Percentiles rank a stretch among this genome's conserved stretches.
Evolutionary conservation across 2,113 vertebrate species (phyloP).

Genomic region (Zosterops borbonicus): DNA sequence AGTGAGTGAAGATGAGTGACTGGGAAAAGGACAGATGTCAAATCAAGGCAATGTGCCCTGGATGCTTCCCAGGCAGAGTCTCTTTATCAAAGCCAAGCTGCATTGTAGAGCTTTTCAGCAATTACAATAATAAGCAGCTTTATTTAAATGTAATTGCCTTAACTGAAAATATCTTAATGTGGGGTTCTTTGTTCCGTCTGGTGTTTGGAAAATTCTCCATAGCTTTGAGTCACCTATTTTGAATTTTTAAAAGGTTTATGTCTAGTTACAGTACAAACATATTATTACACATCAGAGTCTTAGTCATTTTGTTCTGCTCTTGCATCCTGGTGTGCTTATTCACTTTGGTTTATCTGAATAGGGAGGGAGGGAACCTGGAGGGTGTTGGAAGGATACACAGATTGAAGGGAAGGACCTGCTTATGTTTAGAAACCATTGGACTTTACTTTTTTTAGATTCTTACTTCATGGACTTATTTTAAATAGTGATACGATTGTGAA

Average conservation of each 20-base stretch:
- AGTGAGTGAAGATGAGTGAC: conserved; percentile 11
- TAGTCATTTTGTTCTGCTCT: conserved; percentile 63
- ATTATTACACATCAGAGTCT: conserved; percentile 63
- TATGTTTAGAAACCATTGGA: neutral
- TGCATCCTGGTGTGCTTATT: conserved; percentile 40
- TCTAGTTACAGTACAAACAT: conserved; percentile 67
- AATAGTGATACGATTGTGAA: neutral
- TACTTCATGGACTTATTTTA: neutral
- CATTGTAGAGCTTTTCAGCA: conserved; percentile 48
- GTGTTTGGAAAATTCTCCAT: conserved; percentile 57
- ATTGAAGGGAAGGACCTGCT: neutral
- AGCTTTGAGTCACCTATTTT: conserved; percentile 74
- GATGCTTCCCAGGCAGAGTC: conserved; percentile 41
- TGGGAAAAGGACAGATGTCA: conserved; percentile 48
- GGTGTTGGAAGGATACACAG: neutral
- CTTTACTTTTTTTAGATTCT: neutral
- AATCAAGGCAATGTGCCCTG: conserved; percentile 34
- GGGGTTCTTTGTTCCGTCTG: conserved; percentile 52
- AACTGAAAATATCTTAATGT: conserved; percentile 68
- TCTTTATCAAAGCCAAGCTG: conserved; percentile 46
- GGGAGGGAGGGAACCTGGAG: neutral
- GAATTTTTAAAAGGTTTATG: conserved; percentile 65
- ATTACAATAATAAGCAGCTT: conserved; percentile 70
- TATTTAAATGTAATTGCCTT: conserved; percentile 68
- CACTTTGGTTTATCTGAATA: conserved; percentile 21